phyloP scores from a whole-genome alignment of 2,888 invertebrate genomes.

The Automeris io region DNA sequence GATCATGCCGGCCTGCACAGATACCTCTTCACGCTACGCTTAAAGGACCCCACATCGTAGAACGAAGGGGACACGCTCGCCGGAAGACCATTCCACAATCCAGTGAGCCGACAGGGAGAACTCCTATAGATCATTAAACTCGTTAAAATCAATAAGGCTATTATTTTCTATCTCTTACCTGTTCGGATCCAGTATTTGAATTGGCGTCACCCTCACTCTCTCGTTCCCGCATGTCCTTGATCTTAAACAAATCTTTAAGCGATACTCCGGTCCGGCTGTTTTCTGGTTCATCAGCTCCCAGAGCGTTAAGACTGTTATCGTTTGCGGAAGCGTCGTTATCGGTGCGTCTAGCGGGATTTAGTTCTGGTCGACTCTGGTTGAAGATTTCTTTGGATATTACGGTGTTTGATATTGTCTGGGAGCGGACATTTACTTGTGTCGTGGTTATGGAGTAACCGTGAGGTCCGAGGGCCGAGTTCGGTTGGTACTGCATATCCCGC shows the following conservation, averaged over 20 bases:
- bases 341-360: slow-evolving; percentile 11
- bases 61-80: too few species aligned
- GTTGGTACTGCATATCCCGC: slow-evolving; percentile 78
- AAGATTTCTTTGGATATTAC: slow-evolving; percentile 24
- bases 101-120: too few species aligned
- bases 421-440: slow-evolving; percentile 21
- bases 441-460: slow-evolving; percentile 53
- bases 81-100: too few species aligned
- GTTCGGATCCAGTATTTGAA: slow-evolving; percentile 9
- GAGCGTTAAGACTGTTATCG: slow-evolving; percentile 2
- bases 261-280: slow-evolving; percentile 10
- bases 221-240: slow-evolving; percentile 14
- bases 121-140: too few species aligned
- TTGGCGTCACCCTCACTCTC: not conserved
- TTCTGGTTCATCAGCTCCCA: too few species aligned
- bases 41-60: too few species aligned
- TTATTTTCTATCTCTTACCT: slow-evolving; percentile 23
- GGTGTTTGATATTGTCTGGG: too few species aligned
- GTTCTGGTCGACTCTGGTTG: slow-evolving; percentile 15
- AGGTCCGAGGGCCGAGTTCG: slow-evolving; percentile 56
- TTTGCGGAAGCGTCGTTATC: slow-evolving; percentile 6
- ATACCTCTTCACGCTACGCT: too few species aligned
- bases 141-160: too few species aligned
- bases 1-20: too few species aligned
- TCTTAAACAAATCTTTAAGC: slow-evolving; percentile 21